Evolutionary conservation across 2,888 invertebrate species (phyloP).

Genomic region (Sarcophaga variegata): DNA sequence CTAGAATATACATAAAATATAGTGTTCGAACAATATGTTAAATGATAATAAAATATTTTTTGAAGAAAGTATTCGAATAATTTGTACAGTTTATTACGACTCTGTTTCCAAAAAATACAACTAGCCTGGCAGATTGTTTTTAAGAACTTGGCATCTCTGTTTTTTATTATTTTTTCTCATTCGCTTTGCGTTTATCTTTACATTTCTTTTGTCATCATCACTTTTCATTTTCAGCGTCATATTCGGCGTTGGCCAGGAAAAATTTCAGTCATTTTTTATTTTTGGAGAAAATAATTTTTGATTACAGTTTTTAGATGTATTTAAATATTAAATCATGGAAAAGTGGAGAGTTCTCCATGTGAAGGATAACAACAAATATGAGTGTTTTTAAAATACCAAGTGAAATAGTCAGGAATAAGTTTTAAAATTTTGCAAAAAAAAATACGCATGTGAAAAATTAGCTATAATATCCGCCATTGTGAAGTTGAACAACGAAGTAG

Average conservation of each 20-base stretch:
- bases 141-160: constrained; percentile 29
- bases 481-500: constrained; percentile 69
- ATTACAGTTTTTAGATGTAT: constrained; percentile 52
- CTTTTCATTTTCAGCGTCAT: constrained; percentile 67
- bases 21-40: neutral
- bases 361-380: constrained; percentile 32
- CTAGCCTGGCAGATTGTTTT: constrained; percentile 11
- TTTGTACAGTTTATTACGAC: constrained; percentile 3
- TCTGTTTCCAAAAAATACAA: constrained; percentile 15
- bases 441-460: constrained; percentile 67
- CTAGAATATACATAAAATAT: constrained; percentile 15
- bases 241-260: constrained; percentile 69
- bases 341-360: constrained; percentile 37
- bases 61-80: neutral
- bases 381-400: constrained; percentile 33
- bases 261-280: constrained; percentile 66
- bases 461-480: constrained; percentile 70
- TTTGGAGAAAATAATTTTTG: constrained; percentile 52
- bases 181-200: constrained; percentile 44
- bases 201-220: constrained; percentile 61
- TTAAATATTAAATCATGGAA: constrained; percentile 58
- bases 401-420: constrained; percentile 33
- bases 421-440: constrained; percentile 56
- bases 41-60: neutral
- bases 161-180: constrained; percentile 49